Evolutionary conservation across 1,140 invertebrate genomes (phyloP), one percentile per base, ranked within the genome.

Genomic region (Condylostylus longicornis): DNA sequence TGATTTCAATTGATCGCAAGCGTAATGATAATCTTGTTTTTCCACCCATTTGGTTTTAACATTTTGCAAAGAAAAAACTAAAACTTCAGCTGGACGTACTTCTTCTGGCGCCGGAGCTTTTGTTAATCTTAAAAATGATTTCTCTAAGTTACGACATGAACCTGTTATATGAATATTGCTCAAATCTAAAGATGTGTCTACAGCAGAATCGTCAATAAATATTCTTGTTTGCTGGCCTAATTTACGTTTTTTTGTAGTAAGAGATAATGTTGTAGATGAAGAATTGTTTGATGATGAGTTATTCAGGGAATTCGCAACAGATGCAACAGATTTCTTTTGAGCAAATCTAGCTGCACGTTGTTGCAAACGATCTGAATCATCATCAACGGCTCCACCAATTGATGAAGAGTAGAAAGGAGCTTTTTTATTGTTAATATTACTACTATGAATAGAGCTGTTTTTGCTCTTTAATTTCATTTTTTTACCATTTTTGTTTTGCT

Each of bases 1-100:
- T 12, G 91, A 95, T 66, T 98, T 98, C 20, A 98, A 66, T 66
- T 98, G 94, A 74, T 98, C 91, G 69, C 91, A 97, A 36, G 86
- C 81, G 69, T 93, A 97, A 61, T 76, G 77, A 66, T 98, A 97
- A 66, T 98, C 91, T 53, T 82, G 77, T 52, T 81, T 85, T 35
- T 72, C 65, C 34, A 79, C 72, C 90, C 93, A 98, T 45, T 81
- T 77, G 37, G 78, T 71, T 64, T 95, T 91, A 2, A 96, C 89
- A 67, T 87, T 83, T 50, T 71, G 71, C 46, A 98, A 68, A 28
- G 91, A 87, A 61, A 77, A 77, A 48, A 70, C 71, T 23, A 98
- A 70, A 31, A 97, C 75, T 58, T 77, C 71, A 49, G 84, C 73
- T 51, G 91, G 93, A 42, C 93, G 72, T 40, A 98, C 86, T 51